Conservation (phyloP, 2,113 vertebrate genomes). For the Riparia riparia region DNA sequence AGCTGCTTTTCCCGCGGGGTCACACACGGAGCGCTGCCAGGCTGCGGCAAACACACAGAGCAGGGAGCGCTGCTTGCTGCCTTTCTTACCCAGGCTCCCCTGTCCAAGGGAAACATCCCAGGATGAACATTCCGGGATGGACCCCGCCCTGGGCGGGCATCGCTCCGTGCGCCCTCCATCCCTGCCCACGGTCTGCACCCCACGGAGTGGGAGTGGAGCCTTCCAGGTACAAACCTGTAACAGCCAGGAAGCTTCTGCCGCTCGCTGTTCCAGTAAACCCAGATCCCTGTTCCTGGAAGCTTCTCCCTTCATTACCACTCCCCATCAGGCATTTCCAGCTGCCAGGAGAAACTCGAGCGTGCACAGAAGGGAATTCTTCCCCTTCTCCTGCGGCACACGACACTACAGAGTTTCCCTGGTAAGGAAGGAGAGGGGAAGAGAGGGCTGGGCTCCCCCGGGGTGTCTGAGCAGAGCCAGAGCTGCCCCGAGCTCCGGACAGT, state of each 20-base stretch:
- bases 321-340: neutral
- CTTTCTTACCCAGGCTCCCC: rapidly evolving
- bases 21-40: neutral
- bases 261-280: rapidly evolving
- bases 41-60: rapidly evolving
- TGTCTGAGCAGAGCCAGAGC: neutral
- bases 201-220: rapidly evolving
- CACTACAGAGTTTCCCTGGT: neutral
- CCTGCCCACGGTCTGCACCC: rapidly evolving
- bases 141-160: rapidly evolving
- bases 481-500: neutral
- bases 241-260: rapidly evolving
- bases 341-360: rapidly evolving
- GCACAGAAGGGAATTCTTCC: neutral
- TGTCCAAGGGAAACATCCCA: neutral
- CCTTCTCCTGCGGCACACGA: rapidly evolving
- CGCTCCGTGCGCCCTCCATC: neutral
- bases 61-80: rapidly evolving
- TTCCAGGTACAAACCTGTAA: neutral
- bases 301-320: neutral
- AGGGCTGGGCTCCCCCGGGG: neutral
- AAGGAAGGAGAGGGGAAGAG: neutral
- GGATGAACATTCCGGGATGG: neutral
- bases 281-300: neutral
- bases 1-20: neutral